These are phyloP conservation scores for Mola mola DNA, from an alignment of 2,113 vertebrate species.

Conservation along the genomic window DNA sequence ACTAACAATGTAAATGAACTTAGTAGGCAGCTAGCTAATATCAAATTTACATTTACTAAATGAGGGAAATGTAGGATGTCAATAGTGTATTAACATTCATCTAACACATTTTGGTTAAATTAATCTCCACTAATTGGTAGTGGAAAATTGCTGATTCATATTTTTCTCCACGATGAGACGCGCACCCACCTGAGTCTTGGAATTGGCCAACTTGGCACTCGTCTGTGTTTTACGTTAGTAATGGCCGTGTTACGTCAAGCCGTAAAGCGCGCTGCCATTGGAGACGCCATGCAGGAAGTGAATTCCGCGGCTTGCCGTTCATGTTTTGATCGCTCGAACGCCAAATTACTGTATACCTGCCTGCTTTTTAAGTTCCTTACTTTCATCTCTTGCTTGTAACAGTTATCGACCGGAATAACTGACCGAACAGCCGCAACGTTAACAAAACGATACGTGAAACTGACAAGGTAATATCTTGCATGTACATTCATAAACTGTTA, in stretches of 20 bases:
- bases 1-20: background rate
- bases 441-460: background rate
- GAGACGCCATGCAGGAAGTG: constrained; percentile 78
- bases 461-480: constrained; percentile 32
- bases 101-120: background rate
- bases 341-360: background rate
- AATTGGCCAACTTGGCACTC: background rate
- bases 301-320: constrained; percentile 33
- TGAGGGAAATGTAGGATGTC: background rate
- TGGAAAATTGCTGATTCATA: background rate
- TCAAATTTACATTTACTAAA: too few species aligned
- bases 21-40: background rate
- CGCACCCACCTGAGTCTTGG: background rate
- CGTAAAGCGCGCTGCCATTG: constrained; percentile 81
- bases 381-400: background rate
- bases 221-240: constrained; percentile 50
- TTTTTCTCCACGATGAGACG: background rate
- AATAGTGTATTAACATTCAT: background rate
- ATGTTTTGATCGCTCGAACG: constrained; percentile 47
- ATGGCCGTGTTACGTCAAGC: constrained; percentile 43
- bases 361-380: fast-evolving
- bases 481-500: background rate
- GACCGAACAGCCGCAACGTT: background rate
- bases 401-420: background rate
- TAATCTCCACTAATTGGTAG: background rate